A percentile compares a stretch with the other conserved stretches of the same genome.
Evolutionary conservation across 2,797 vertebrate genomes (phyloP).

Genomic region (Brotogeris chrysoptera): DNA sequence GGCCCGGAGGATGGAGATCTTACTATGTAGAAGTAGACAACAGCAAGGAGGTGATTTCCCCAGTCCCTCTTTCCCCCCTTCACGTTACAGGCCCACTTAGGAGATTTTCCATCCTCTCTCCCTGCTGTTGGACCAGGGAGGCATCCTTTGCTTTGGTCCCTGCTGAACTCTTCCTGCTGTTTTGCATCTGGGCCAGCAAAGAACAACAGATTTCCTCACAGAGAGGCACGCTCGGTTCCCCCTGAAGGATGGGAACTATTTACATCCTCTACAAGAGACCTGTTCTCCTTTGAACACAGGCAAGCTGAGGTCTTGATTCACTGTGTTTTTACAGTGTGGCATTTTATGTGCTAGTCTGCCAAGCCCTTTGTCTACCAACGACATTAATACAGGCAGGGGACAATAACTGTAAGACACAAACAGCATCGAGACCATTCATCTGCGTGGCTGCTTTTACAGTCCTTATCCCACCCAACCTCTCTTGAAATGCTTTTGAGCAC

Average conservation of each 20-base stretch:
- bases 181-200: background rate
- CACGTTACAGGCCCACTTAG: background rate
- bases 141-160: background rate
- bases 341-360: background rate
- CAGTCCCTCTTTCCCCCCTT: background rate
- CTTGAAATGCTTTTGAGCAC: background rate
- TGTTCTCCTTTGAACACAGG: background rate
- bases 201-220: background rate
- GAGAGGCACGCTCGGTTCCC: fast-evolving
- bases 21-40: background rate
- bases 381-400: background rate
- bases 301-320: background rate
- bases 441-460: background rate
- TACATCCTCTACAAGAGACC: background rate
- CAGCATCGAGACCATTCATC: background rate
- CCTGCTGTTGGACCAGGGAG: background rate
- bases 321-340: background rate
- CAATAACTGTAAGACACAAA: background rate
- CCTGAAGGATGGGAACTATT: background rate
- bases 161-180: background rate
- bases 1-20: background rate
- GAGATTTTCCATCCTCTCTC: background rate
- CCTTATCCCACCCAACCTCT: background rate
- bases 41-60: background rate
- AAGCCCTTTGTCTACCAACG: background rate